Evolutionary conservation across 23 tunicate genomes (phyloP), one percentile per base, ranked within the genome.

Genomic region (Oikopleura dioica): DNA sequence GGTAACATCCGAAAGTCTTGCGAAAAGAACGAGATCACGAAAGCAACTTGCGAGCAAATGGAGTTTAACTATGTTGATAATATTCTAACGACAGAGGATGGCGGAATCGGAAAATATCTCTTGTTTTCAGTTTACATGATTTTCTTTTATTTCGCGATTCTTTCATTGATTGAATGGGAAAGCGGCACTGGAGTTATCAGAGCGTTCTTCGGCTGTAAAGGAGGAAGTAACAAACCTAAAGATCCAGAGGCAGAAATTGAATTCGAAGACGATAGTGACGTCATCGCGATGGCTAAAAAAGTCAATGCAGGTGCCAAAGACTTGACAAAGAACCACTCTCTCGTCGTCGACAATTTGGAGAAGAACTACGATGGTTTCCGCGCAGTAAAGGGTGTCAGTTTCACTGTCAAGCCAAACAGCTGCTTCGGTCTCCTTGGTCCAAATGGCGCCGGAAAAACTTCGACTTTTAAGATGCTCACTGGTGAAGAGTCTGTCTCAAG

Each of bases 371-470:
- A 77, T 38, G 35, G 84, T 35, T 38, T 79, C 84, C 28, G 38
- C 75, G 36, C 50, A 68, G 79, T 34, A 31, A 21, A 36, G 50
- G 68, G 28, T 59, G 79, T 69, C 35, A 68, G 69, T 34, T 34
- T 94, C 28, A 87, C 83, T 31, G 83, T 94, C 31, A 81, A 94
- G 1, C 76, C 81, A 59, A 94, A 81, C 9, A 87, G 86, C 67
- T 94, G 99, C 78, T 94, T 94, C 68, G 99, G 99, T 35, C 68
- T 94, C 34, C 68, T 94, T 31, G 99, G 99, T 24, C 82, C 84
- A 37, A 94, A 94, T 37, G 99, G 99, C 29, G 99, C 99, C 21
- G 99, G 99, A 24, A 94, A 94, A 79, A 94, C 99, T 31, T 87
- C 99, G 0, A 83, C 89, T 29, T 94, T 94, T 58, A 94, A 94